A percentile compares a stretch with the other conserved stretches of the same genome.
These are phyloP conservation scores for Macropis europaea DNA, from an alignment of 2,888 invertebrate species.

Conservation along the genomic window DNA sequence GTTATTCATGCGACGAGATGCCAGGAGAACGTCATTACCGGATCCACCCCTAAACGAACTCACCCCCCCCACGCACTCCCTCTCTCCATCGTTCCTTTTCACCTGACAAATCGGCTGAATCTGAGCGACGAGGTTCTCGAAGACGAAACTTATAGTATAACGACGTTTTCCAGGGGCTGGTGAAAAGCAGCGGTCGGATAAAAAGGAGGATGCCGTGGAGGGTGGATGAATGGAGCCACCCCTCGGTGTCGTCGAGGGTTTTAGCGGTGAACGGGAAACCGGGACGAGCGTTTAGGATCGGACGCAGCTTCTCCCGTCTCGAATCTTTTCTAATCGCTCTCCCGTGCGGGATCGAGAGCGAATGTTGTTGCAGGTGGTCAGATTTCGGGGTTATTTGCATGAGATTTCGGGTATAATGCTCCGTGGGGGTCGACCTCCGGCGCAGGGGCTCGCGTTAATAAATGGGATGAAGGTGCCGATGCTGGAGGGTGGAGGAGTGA, in stretches of 20 bases:
- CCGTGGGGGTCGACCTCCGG: not conserved
- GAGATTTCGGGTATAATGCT: constrained; percentile 21
- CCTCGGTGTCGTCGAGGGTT: constrained; percentile 12
- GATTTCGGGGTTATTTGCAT: constrained; percentile 35
- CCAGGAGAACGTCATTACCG: constrained; percentile 36
- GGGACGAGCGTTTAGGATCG: constrained; percentile 5
- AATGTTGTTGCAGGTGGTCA: constrained; percentile 33
- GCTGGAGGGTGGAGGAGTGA: not conserved
- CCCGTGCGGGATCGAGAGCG: not conserved
- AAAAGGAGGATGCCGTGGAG: constrained; percentile 16
- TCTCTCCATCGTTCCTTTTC: constrained; percentile 20
- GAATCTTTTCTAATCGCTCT: constrained; percentile 41
- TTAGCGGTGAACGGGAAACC: constrained; percentile 32
- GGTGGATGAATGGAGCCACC: constrained; percentile 23
- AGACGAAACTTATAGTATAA: constrained; percentile 41
- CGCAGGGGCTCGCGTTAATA: constrained; percentile 5
- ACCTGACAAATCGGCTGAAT: constrained; percentile 46
- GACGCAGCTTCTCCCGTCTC: too few species aligned
- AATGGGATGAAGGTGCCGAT: not conserved
- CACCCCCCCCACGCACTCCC: not conserved
- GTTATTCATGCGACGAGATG: constrained; percentile 38
- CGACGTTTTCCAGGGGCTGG: constrained; percentile 36
- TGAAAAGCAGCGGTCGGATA: constrained; percentile 37
- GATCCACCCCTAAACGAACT: constrained; percentile 11
- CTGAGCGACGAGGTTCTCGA: constrained; percentile 31